Conservation (phyloP, 92 coral and sea anemone species). For the Paramuricea clavata region DNA sequence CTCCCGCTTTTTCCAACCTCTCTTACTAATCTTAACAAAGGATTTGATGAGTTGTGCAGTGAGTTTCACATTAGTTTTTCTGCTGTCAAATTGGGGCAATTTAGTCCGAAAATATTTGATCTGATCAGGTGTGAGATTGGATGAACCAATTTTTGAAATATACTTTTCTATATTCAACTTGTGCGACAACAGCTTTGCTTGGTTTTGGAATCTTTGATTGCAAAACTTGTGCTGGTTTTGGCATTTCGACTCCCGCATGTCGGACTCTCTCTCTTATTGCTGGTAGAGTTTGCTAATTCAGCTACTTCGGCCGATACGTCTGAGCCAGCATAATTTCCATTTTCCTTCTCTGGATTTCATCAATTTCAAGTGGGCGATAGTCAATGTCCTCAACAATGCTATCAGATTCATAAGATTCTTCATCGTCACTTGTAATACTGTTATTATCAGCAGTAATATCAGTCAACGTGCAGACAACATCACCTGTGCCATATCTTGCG, state of each 20-base stretch:
- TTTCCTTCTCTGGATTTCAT: conserved; percentile 29
- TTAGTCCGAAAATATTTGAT: not conserved
- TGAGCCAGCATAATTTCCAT: conserved; percentile 34
- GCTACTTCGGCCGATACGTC: conserved; percentile 26
- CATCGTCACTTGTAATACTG: conserved; percentile 45
- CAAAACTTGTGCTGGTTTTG: not conserved
- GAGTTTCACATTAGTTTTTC: conserved; percentile 45
- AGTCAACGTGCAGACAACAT: conserved; percentile 51
- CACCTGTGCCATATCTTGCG: conserved; percentile 26
- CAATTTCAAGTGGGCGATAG: conserved; percentile 5
- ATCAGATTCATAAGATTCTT: conserved; percentile 47
- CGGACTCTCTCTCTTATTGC: not conserved
- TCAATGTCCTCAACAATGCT: conserved; percentile 24
- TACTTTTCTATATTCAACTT: conserved; percentile 36
- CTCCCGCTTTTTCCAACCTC: conserved; percentile 46
- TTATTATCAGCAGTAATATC: conserved; percentile 60
- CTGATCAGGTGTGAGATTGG: conserved; percentile 14
- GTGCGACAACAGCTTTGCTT: conserved; percentile 1
- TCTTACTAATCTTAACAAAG: conserved; percentile 53
- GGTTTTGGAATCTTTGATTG: conserved; percentile 25
- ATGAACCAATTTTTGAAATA: conserved; percentile 4
- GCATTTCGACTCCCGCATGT: not conserved
- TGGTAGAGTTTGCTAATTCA: not conserved
- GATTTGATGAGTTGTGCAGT: conserved; percentile 46
- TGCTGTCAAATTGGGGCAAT: not conserved